These are phyloP conservation scores for Panulirus ornatus DNA, from an alignment of 1,140 invertebrate species.

Conservation along the genomic window DNA sequence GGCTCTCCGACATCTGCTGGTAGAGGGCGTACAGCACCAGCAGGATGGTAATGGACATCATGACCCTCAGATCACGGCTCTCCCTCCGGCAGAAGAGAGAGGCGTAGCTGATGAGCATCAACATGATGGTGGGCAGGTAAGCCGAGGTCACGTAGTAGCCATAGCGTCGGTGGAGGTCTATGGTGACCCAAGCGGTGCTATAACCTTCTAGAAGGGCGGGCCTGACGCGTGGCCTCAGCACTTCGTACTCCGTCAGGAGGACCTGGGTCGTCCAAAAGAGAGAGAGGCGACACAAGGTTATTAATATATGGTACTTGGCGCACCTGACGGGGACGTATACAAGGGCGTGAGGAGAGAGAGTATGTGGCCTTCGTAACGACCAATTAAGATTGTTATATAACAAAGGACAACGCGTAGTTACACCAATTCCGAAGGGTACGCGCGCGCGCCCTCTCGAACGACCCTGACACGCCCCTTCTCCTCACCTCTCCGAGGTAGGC, in stretches of 20 bases:
- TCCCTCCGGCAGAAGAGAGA: conserved; percentile 37
- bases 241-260: conserved; percentile 39
- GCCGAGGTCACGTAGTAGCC: conserved; percentile 46
- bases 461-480: no score
- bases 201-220: neutral
- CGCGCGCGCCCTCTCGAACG: no score
- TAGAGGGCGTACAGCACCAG: conserved; percentile 57
- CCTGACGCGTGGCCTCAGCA: conserved; percentile 74
- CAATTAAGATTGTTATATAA: no score
- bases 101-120: conserved; percentile 58
- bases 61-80: conserved; percentile 36
- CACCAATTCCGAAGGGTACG: no score
- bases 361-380: no score
- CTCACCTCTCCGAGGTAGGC: conserved; percentile 31
- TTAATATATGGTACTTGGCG: no score
- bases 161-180: conserved; percentile 26
- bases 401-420: no score
- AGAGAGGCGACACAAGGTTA: neutral
- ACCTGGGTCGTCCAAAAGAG: conserved; percentile 10
- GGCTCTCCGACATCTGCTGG: conserved; percentile 34
- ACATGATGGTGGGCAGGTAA: conserved; percentile 57
- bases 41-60: conserved; percentile 57
- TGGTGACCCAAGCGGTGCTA: conserved; percentile 6
- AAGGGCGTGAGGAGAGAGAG: no score
- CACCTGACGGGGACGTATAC: no score